These are phyloP conservation scores for Scylla paramamosain DNA, from an alignment of 1,140 invertebrate species.

Conservation along the genomic window DNA sequence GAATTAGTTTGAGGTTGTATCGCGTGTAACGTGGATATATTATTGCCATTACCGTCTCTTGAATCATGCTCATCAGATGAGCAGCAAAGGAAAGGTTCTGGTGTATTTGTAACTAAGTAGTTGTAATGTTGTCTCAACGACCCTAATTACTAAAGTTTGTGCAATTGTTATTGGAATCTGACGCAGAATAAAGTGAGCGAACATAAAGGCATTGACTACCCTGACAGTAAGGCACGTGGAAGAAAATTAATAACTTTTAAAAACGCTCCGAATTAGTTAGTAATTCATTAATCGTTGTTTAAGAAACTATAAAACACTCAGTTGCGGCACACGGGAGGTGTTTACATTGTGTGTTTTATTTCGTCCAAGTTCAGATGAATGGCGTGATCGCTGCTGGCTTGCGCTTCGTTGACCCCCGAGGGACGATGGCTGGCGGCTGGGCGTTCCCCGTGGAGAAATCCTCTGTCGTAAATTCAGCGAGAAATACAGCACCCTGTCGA, in stretches of 20 bases:
- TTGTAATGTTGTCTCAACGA: not conserved
- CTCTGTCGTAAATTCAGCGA: not conserved
- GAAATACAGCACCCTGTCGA: slow-evolving; percentile 36
- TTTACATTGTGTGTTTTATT: too few species aligned
- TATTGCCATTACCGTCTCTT: not conserved
- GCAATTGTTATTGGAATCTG: not conserved
- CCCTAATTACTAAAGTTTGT: not conserved
- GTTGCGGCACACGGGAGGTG: too few species aligned
- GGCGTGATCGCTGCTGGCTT: too few species aligned
- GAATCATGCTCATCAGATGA: not conserved
- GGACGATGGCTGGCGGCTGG: not conserved
- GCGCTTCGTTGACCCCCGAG: too few species aligned
- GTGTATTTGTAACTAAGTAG: not conserved
- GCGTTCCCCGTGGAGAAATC: not conserved
- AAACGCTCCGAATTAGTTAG: too few species aligned
- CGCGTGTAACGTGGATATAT: not conserved
- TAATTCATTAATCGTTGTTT: too few species aligned
- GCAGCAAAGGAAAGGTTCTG: not conserved
- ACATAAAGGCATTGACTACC: not conserved
- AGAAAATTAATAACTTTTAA: not conserved
- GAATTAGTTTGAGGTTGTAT: not conserved
- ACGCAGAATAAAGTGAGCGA: not conserved
- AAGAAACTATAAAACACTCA: too few species aligned
- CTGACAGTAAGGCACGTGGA: not conserved
- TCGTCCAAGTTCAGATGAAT: too few species aligned